Conservation (phyloP, 2,113 vertebrate genomes). For the Pachycephala philippinensis region DNA sequence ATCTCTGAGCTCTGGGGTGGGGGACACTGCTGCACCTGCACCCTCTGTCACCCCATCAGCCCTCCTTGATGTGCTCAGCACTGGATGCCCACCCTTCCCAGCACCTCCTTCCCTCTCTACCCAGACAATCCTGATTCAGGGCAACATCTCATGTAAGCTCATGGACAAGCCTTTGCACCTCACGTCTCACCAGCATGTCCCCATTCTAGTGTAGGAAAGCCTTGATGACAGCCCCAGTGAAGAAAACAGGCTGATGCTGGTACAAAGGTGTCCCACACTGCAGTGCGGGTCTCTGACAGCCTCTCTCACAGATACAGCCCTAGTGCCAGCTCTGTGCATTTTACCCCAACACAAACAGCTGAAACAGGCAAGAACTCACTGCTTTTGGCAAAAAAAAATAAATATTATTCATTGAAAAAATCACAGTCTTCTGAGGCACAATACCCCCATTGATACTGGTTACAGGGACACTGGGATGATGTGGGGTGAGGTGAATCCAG, state of each 20-base stretch:
- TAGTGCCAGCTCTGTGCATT: neutral
- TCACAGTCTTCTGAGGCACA: neutral
- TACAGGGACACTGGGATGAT: neutral
- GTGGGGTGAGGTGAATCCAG: neutral
- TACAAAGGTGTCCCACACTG: neutral
- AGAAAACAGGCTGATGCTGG: neutral
- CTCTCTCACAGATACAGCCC: neutral
- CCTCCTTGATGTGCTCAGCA: neutral
- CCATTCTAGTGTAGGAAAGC: neutral
- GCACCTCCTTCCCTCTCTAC: neutral
- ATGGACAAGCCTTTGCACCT: neutral
- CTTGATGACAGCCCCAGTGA: neutral
- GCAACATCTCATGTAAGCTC: neutral
- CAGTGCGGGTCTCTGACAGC: neutral
- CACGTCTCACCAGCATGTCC: neutral
- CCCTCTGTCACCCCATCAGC: neutral
- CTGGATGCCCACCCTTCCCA: neutral
- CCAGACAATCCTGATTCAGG: neutral
- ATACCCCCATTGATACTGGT: neutral
- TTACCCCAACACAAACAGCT: neutral
- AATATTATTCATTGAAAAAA: neutral
- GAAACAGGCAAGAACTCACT: neutral
- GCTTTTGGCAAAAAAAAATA: neutral
- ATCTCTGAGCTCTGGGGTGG: neutral
- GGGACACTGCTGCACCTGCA: neutral